phyloP scores from a whole-genome alignment of 1,140 invertebrate species.

The Drosophila asahinai region DNA sequence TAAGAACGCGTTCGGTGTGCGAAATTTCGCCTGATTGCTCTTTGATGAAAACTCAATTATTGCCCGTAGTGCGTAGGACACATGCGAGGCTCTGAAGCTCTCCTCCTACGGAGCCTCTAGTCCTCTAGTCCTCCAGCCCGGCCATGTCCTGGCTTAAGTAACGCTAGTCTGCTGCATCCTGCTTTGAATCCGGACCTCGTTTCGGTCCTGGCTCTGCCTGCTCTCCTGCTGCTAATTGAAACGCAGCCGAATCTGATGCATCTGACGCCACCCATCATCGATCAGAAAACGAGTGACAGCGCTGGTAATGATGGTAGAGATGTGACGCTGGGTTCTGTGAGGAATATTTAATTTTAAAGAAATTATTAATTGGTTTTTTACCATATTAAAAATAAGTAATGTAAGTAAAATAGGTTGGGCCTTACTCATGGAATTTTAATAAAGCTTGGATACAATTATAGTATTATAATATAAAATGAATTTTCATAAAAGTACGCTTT shows the following conservation, averaged over 20 bases:
- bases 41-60: constrained; percentile 84
- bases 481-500: no score
- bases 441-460: no score
- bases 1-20: constrained; percentile 82
- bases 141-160: constrained; percentile 53
- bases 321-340: not conserved
- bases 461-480: no score
- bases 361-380: not conserved
- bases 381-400: no score
- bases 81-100: constrained; percentile 14
- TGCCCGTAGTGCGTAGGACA: constrained; percentile 49
- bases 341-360: no score
- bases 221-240: constrained; percentile 48
- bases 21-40: constrained; percentile 82
- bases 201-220: constrained; percentile 8
- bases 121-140: constrained; percentile 22
- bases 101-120: constrained; percentile 5
- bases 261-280: constrained; percentile 37
- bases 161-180: constrained; percentile 43
- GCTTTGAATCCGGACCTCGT: constrained; percentile 27
- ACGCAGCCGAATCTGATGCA: constrained; percentile 56
- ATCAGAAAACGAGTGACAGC: constrained; percentile 28
- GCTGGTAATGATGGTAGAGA: not conserved
- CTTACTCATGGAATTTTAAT: no score
- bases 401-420: no score